Percentiles rank a stretch among this genome's conserved stretches.
phyloP scores from a whole-genome alignment of 2,888 invertebrate genomes.

The Xestobium rufovillosum region DNA sequence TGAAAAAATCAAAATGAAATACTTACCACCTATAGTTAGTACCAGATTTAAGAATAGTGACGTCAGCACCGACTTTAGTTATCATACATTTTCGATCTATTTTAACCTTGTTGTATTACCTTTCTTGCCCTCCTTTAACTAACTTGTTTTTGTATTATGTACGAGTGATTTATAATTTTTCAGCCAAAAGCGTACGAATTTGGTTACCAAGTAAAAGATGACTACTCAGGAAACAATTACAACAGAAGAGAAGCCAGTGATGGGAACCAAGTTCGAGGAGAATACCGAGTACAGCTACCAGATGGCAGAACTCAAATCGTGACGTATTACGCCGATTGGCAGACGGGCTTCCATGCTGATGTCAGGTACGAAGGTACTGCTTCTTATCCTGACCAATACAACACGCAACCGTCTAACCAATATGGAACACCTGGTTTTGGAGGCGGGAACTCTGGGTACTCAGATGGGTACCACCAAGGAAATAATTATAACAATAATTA shows the following conservation, averaged over 20 bases:
- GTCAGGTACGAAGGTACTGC: conserved; percentile 68
- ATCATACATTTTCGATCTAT: no score
- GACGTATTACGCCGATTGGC: conserved; percentile 72
- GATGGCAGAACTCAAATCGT: conserved; percentile 60
- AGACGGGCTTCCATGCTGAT: conserved; percentile 71
- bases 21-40: no score
- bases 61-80: no score
- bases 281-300: conserved; percentile 54
- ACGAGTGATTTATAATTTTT: no score
- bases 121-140: no score
- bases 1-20: no score
- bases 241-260: conserved; percentile 63
- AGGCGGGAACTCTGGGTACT: conserved; percentile 7
- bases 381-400: conserved; percentile 53
- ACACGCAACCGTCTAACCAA: conserved; percentile 25
- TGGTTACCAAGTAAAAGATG: conserved; percentile 72
- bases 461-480: conserved; percentile 13
- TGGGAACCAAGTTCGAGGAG: conserved; percentile 59
- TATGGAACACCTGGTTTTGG: conserved; percentile 26
- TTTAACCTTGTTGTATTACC: no score
- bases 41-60: no score
- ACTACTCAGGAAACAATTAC: conserved; percentile 66
- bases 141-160: no score
- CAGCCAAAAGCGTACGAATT: conserved; percentile 72
- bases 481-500: conserved; percentile 19